Evolutionary conservation across 2,888 invertebrate species (phyloP), one percentile per base, ranked within the genome.

Genomic region (Mactromeris polynyma): DNA sequence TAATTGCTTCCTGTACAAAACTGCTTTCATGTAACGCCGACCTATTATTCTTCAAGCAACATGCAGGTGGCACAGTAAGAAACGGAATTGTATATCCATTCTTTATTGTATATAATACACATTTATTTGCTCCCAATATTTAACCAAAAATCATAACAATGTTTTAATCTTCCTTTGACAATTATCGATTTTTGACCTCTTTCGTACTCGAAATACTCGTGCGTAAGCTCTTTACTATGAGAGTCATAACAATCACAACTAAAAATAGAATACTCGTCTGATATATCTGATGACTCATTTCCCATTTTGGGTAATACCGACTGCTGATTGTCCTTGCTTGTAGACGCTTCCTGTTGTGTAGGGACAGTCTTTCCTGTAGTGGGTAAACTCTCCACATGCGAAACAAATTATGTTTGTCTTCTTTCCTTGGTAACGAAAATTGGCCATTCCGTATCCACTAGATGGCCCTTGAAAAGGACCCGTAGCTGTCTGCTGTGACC

Each of bases 121-220:
- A 58, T 51, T n/a, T 51, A 69, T 83, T 86, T 3, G 90, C 51
- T 38, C 85, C n/a, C 85, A 42, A 86, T 87, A 17, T 40, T 31
- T 82, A 82, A 78, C 91, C 87, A 91, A 86, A 90, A 92, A 17
- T 87, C 58, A 26, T 73, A 54, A 77, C 78, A 38, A 14, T 69
- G 26, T 79, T 77, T 86, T 38, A 88, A 77, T 26, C 90, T 58
- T 14, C 78, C 86, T 73, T 78, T 85, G 7, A 90, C 88, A 40
- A 87, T 80, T 36, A 87, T 87, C 0, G 69, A 21, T 42, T 78
- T 81, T 42, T 51, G 64, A 46, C 80, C 82, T 73, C 85, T 58
- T 64, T 89, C 84, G 11, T 89, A 89, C 42, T 91, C 91, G 40
- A 26, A 91, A 81, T 83, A 89, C 19, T 91, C 86, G 69, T 84